A percentile compares a stretch with the other conserved stretches of the same genome.
Evolutionary conservation across 2,888 invertebrate species (phyloP).

Genomic region (Atrina japonica): DNA sequence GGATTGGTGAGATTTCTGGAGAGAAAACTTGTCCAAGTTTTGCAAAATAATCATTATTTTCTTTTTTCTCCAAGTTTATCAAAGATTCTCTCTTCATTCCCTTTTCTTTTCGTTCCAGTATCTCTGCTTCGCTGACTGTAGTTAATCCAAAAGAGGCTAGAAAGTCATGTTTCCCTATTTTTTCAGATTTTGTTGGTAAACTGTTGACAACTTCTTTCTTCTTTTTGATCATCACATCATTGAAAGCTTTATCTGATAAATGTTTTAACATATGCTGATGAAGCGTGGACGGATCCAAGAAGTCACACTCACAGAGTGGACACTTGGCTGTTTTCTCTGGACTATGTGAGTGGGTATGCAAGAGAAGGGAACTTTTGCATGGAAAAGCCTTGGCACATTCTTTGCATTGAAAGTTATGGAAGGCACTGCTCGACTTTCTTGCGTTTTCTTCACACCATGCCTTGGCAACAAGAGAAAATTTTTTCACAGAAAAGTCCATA

Average conservation of each 20-base stretch:
- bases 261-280: slow-evolving; percentile 76
- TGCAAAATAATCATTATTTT: slow-evolving; percentile 69
- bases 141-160: slow-evolving; percentile 88
- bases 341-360: slow-evolving; percentile 75
- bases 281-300: slow-evolving; percentile 82
- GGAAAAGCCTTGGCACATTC: slow-evolving; percentile 79
- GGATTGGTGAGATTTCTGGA: slow-evolving; percentile 46
- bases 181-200: slow-evolving; percentile 43
- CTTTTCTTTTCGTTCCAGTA: slow-evolving; percentile 33
- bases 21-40: slow-evolving; percentile 61
- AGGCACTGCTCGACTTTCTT: slow-evolving; percentile 72
- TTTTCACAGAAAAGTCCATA: slow-evolving; percentile 90
- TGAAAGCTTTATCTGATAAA: slow-evolving; percentile 66
- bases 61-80: slow-evolving; percentile 49
- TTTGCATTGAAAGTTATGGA: slow-evolving; percentile 77
- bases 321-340: slow-evolving; percentile 73
- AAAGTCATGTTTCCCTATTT: slow-evolving; percentile 86
- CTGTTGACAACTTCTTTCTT: slow-evolving; percentile 77
- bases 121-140: slow-evolving; percentile 79
- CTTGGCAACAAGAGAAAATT: slow-evolving; percentile 90
- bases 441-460: slow-evolving; percentile 86
- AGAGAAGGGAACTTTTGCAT: slow-evolving; percentile 74
- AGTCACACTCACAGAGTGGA: slow-evolving; percentile 83
- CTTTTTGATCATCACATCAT: slow-evolving; percentile 46
- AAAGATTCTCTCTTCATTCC: slow-evolving; percentile 43